A percentile compares a stretch with the other conserved stretches of the same genome.
These are phyloP conservation scores for Arbacia lixula DNA, from an alignment of 53 echinoderm and acorn worm species.

Conservation along the genomic window DNA sequence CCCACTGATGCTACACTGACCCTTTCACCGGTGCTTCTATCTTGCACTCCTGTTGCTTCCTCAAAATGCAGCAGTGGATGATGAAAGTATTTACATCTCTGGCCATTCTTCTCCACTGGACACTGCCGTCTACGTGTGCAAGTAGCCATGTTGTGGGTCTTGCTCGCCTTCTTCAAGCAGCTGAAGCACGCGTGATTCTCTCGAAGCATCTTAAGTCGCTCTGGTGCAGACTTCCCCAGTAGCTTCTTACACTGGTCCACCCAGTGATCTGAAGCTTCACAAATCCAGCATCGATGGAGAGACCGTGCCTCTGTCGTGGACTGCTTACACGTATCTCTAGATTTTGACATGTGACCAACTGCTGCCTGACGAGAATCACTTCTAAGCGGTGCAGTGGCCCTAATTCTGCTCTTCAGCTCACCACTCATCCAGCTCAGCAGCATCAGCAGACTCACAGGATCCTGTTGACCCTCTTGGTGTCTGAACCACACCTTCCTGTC, in stretches of 20 bases:
- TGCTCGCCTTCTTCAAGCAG: constrained; percentile 71
- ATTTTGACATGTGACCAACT: not conserved
- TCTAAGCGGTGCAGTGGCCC: constrained; percentile 59
- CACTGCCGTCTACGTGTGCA: constrained; percentile 49
- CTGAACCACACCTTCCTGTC: constrained; percentile 67
- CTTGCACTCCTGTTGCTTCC: not conserved
- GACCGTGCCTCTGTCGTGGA: not conserved
- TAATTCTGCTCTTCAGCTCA: constrained; percentile 67
- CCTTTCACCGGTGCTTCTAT: not conserved
- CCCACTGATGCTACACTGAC: not conserved
- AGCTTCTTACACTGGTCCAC: constrained; percentile 63
- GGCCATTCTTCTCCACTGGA: too few species aligned
- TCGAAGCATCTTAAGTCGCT: constrained; percentile 35
- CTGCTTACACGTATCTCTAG: not conserved
- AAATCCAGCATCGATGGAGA: constrained; percentile 62
- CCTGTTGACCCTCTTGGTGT: constrained; percentile 20
- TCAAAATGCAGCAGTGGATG: constrained; percentile 6
- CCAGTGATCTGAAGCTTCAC: constrained; percentile 62
- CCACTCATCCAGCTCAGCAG: constrained; percentile 59
- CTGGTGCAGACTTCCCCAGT: constrained; percentile 2
- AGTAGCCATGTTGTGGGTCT: constrained; percentile 49
- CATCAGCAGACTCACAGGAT: constrained; percentile 30
- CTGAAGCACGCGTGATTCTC: constrained; percentile 66
- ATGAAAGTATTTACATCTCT: not conserved
- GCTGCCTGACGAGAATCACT: not conserved